phyloP scores from a whole-genome alignment of 2,888 invertebrate genomes.

The Athripsodes cinereus region DNA sequence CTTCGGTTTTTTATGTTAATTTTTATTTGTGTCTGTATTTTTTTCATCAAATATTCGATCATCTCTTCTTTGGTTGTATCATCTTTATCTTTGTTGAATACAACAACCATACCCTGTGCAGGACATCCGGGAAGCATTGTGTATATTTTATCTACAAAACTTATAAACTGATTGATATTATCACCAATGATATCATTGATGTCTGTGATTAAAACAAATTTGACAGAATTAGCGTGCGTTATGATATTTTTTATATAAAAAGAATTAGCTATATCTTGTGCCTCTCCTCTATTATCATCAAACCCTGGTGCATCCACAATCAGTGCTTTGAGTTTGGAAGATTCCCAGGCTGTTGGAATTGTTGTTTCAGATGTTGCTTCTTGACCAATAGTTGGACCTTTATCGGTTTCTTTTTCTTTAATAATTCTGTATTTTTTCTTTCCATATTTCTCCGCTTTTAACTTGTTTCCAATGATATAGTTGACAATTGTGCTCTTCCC shows the following conservation, averaged over 20 bases:
- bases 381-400: not conserved
- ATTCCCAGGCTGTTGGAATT: not conserved
- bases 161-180: not conserved
- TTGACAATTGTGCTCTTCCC: not conserved
- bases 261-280: not conserved
- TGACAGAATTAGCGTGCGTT: not conserved
- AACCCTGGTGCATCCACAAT: not conserved
- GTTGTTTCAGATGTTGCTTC: not conserved
- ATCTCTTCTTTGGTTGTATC: not conserved
- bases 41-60: not conserved
- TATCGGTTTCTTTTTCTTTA: not conserved
- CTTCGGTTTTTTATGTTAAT: not conserved
- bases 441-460: not conserved
- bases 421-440: not conserved
- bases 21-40: not conserved
- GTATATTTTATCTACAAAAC: not conserved
- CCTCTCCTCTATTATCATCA: conserved; percentile 1
- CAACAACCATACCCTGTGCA: not conserved
- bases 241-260: not conserved
- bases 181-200: not conserved
- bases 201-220: not conserved
- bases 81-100: not conserved
- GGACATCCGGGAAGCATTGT: not conserved
- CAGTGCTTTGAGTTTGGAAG: not conserved
- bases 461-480: not conserved